phyloP scores from a whole-genome alignment of 2,113 vertebrate genomes.

The Uropsilus gracilis region DNA sequence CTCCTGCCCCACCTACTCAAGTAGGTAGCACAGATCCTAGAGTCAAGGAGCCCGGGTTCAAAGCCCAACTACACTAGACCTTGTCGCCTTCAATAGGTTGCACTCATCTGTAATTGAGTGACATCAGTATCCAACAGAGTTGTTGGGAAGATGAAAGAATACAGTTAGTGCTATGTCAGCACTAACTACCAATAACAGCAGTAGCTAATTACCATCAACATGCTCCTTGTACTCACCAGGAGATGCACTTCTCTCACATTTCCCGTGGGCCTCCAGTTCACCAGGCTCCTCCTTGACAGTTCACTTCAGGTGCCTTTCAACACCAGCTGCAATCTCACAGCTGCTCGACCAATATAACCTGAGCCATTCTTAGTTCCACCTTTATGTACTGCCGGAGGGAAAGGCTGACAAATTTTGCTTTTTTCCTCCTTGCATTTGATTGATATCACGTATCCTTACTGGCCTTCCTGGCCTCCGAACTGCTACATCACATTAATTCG shows the following conservation, averaged over 20 bases:
- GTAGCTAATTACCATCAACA: not conserved
- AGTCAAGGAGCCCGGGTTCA: not conserved
- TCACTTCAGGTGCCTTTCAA: not conserved
- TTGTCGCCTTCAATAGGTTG: not conserved
- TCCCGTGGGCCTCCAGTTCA: not conserved
- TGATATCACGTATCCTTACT: not conserved
- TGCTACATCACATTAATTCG: not conserved
- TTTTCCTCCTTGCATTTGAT: not conserved
- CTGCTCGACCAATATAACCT: not conserved
- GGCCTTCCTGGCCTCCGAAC: not conserved
- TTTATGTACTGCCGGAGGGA: not conserved
- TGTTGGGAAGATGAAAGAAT: not conserved
- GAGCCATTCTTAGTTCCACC: not conserved
- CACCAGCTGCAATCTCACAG: not conserved
- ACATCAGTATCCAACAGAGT: rapidly evolving
- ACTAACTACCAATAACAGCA: not conserved
- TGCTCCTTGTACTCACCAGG: not conserved
- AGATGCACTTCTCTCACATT: no score
- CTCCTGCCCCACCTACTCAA: not conserved
- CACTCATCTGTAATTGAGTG: not conserved
- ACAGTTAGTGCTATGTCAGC: not conserved
- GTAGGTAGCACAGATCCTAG: not conserved
- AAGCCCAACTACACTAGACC: not conserved
- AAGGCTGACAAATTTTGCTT: not conserved
- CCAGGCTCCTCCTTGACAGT: not conserved